Conservation (phyloP, 2,888 invertebrate genomes). For the Dynastes tityus region DNA sequence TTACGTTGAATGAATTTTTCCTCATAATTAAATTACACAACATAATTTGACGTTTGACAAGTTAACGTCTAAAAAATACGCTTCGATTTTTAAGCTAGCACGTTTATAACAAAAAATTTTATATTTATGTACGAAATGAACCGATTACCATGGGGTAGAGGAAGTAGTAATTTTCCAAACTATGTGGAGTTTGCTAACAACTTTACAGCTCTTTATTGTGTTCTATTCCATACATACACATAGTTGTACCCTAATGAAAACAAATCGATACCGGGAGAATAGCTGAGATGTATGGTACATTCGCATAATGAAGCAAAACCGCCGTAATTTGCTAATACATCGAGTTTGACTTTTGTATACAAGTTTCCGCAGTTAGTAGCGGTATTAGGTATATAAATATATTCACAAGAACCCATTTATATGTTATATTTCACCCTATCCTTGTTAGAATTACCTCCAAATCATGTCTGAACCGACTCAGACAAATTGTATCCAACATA, state of each 20-base stretch:
- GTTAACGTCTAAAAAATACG: no score
- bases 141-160: no score
- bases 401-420: constrained; percentile 1
- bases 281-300: constrained; percentile 1
- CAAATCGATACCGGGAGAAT: background rate
- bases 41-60: no score
- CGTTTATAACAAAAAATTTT: no score
- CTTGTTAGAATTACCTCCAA: background rate
- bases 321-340: constrained; percentile 7
- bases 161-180: no score
- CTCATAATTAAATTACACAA: no score
- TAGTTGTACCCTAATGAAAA: background rate
- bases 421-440: background rate
- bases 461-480: constrained; percentile 1
- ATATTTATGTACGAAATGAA: no score
- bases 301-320: constrained; percentile 7
- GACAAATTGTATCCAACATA: background rate
- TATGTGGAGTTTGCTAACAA: no score
- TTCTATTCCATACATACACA: no score
- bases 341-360: constrained; percentile 8
- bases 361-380: constrained; percentile 5
- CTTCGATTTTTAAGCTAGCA: no score
- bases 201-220: no score
- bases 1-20: no score
- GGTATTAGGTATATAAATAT: background rate